Percentiles rank a stretch among this genome's conserved stretches.
These are phyloP conservation scores for Bugula neritina DNA, from an alignment of 2,888 invertebrate species.

Conservation along the genomic window DNA sequence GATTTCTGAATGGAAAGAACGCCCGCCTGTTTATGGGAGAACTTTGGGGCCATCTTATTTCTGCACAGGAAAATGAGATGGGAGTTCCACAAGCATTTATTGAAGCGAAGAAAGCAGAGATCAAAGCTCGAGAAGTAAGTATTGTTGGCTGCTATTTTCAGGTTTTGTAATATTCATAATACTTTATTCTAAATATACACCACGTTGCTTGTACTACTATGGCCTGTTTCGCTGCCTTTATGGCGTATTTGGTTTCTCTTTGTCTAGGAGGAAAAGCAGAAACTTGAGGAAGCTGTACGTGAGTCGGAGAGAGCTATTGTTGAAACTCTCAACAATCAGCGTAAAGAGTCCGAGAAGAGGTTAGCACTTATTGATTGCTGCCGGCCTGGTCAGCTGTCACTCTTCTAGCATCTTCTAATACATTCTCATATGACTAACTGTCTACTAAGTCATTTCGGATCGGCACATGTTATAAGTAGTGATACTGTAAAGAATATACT, in stretches of 20 bases:
- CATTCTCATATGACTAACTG: too few species aligned
- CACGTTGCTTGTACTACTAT: too few species aligned
- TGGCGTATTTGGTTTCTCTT: too few species aligned
- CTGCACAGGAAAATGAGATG: slow-evolving; percentile 88
- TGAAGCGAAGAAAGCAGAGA: slow-evolving; percentile 93
- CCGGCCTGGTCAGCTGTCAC: not conserved
- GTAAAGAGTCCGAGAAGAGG: slow-evolving; percentile 36
- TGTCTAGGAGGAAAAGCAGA: slow-evolving; percentile 69
- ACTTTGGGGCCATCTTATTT: slow-evolving; percentile 87
- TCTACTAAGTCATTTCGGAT: too few species aligned
- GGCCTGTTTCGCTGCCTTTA: too few species aligned
- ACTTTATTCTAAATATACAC: too few species aligned
- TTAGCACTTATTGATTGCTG: slow-evolving; percentile 29
- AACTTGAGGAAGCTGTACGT: slow-evolving; percentile 61
- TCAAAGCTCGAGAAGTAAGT: slow-evolving; percentile 49
- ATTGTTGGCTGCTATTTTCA: slow-evolving; percentile 27
- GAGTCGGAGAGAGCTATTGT: slow-evolving; percentile 55
- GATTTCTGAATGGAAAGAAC: slow-evolving; percentile 95
- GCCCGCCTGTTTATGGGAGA: slow-evolving; percentile 96
- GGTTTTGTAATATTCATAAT: too few species aligned
- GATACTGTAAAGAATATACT: too few species aligned
- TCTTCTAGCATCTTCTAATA: not conserved
- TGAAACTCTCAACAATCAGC: slow-evolving; percentile 40
- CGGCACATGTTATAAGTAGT: too few species aligned
- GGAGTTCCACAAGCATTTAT: slow-evolving; percentile 92